Conservation (phyloP, 2,888 invertebrate genomes). For the Lacanobia oleracea region DNA sequence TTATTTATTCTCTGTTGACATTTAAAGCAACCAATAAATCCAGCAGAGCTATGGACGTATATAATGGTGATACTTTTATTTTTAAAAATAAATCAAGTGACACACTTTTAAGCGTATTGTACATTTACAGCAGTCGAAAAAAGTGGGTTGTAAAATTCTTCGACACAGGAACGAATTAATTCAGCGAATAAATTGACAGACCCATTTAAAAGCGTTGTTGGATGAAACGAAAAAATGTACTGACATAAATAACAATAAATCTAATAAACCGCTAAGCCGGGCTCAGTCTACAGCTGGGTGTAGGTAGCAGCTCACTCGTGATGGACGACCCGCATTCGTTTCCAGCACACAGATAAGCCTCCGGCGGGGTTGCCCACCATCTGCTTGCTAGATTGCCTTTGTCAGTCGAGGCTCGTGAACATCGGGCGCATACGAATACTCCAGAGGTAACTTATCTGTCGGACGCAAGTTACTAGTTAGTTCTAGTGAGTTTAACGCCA, state of each 20-base stretch:
- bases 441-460: conserved; percentile 70
- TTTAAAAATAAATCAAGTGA: not conserved
- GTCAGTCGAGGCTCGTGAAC: conserved; percentile 65
- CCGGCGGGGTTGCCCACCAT: conserved; percentile 66
- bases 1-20: conserved; percentile 43
- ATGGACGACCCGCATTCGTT: conserved; percentile 72
- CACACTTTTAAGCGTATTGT: conserved; percentile 14
- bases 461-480: conserved; percentile 74
- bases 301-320: conserved; percentile 60
- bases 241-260: conserved; percentile 65
- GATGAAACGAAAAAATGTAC: conserved; percentile 51
- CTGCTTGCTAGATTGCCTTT: conserved; percentile 73
- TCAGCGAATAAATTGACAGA: conserved; percentile 48
- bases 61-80: conserved; percentile 7
- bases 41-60: not conserved
- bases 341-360: conserved; percentile 71
- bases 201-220: conserved; percentile 46
- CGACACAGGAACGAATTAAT: conserved; percentile 31
- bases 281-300: conserved; percentile 56
- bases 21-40: conserved; percentile 23
- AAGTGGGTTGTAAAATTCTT: conserved; percentile 2
- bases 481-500: conserved; percentile 66
- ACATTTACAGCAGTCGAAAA: conserved; percentile 19
- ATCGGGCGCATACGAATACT: conserved; percentile 65
- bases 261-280: conserved; percentile 60